Conservation (phyloP, 2,113 vertebrate genomes). For the Sakesphorus luctuosus region DNA sequence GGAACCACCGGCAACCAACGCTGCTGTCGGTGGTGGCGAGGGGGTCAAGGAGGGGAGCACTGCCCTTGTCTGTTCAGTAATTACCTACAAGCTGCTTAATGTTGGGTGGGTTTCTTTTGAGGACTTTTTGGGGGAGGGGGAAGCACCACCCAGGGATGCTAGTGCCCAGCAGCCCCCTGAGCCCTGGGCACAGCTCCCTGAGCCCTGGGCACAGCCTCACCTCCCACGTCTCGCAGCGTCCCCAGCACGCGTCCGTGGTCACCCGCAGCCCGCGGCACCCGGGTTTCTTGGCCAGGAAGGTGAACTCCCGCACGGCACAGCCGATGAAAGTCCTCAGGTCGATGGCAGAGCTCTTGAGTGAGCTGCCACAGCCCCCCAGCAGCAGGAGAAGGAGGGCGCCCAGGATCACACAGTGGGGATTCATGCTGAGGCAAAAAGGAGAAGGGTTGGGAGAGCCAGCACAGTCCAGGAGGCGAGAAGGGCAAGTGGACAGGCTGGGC, state of each 20-base stretch:
- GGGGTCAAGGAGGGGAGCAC: rapidly evolving
- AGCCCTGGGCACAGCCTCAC: slow-evolving; percentile 57
- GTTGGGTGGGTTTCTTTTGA: rapidly evolving
- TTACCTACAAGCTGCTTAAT: not conserved
- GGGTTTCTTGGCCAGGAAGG: slow-evolving; percentile 88
- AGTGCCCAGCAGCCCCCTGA: not conserved
- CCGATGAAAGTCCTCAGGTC: slow-evolving; percentile 86
- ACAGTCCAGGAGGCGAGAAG: not conserved
- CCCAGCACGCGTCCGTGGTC: slow-evolving; percentile 96
- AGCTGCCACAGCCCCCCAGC: not conserved
- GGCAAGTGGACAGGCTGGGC: not conserved
- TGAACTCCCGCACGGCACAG: slow-evolving; percentile 91
- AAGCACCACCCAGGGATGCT: rapidly evolving
- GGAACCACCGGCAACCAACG: rapidly evolving
- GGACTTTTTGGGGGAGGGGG: not conserved
- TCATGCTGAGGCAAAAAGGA: slow-evolving; percentile 53
- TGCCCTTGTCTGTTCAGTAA: not conserved
- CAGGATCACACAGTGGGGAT: not conserved
- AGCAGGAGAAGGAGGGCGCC: slow-evolving; percentile 22
- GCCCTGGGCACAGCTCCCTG: rapidly evolving
- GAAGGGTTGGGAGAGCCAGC: not conserved
- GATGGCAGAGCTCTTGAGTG: slow-evolving; percentile 26
- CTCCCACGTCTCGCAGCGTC: slow-evolving; percentile 97
- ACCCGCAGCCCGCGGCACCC: slow-evolving; percentile 86
- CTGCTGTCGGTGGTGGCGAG: rapidly evolving